Evolutionary conservation across 2,888 invertebrate species (phyloP).

Genomic region (Trisateles emortualis): DNA sequence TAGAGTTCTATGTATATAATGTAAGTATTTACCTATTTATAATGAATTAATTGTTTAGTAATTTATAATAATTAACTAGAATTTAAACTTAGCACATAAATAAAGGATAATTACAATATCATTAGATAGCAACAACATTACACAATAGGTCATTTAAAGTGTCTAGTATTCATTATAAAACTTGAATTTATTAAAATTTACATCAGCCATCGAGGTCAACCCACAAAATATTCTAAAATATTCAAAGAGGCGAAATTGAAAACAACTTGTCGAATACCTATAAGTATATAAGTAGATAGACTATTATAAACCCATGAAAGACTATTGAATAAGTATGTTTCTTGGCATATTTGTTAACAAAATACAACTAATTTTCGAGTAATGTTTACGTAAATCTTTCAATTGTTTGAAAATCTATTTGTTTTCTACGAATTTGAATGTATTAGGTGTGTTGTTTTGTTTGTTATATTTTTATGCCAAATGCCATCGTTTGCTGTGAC

Average conservation of each 20-base stretch:
- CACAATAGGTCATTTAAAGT: neutral
- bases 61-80: no score
- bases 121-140: neutral
- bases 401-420: constrained; percentile 9
- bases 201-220: constrained; percentile 2
- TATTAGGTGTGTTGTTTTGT: neutral
- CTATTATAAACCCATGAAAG: constrained; percentile 7
- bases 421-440: constrained; percentile 2
- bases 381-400: constrained; percentile 10
- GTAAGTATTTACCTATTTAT: no score
- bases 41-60: no score
- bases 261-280: constrained; percentile 7
- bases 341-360: constrained; percentile 14
- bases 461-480: neutral
- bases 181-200: constrained; percentile 1
- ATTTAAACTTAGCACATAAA: no score
- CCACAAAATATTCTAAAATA: constrained; percentile 4
- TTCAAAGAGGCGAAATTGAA: constrained; percentile 6
- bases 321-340: constrained; percentile 17
- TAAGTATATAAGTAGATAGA: no score
- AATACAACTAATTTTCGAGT: constrained; percentile 24
- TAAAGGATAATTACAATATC: no score
- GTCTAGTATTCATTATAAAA: neutral
- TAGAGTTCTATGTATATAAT: no score
- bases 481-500: neutral